Percentiles rank a stretch among this genome's conserved stretches.
Conservation (phyloP, 2,888 invertebrate species). For the Cepaea hortensis region DNA sequence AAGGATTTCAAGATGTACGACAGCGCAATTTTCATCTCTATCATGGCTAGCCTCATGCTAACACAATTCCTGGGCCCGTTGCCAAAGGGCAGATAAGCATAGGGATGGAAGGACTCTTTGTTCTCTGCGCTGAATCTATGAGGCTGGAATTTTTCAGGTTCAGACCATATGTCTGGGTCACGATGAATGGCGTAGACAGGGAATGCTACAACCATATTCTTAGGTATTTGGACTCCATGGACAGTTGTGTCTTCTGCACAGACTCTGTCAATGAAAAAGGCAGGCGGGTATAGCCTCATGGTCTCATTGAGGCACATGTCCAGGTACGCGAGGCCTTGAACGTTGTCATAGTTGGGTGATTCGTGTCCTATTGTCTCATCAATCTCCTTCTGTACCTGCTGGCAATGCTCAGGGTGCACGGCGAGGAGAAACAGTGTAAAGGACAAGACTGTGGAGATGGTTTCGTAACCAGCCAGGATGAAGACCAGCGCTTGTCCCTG, state of each 20-base stretch:
- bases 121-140: conserved; percentile 47
- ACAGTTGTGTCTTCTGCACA: conserved; percentile 48
- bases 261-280: conserved; percentile 43
- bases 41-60: conserved; percentile 26
- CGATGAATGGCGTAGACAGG: conserved; percentile 54
- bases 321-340: conserved; percentile 53
- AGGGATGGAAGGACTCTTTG: conserved; percentile 14
- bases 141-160: conserved; percentile 53
- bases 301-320: conserved; percentile 59
- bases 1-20: conserved; percentile 14
- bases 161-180: conserved; percentile 49
- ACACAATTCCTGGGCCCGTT: conserved; percentile 39
- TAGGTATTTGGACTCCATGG: conserved; percentile 52
- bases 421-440: conserved; percentile 30
- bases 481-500: conserved; percentile 31
- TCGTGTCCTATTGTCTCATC: conserved; percentile 44
- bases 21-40: conserved; percentile 26
- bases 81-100: conserved; percentile 31
- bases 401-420: conserved; percentile 12
- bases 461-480: conserved; percentile 39
- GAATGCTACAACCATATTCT: conserved; percentile 46
- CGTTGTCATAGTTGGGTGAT: conserved; percentile 49
- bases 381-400: conserved; percentile 50
- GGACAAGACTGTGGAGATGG: conserved; percentile 28
- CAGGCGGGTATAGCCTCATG: conserved; percentile 55